Evolutionary conservation across 2,113 vertebrate species (phyloP).

Genomic region (Corydoras maculifer): DNA sequence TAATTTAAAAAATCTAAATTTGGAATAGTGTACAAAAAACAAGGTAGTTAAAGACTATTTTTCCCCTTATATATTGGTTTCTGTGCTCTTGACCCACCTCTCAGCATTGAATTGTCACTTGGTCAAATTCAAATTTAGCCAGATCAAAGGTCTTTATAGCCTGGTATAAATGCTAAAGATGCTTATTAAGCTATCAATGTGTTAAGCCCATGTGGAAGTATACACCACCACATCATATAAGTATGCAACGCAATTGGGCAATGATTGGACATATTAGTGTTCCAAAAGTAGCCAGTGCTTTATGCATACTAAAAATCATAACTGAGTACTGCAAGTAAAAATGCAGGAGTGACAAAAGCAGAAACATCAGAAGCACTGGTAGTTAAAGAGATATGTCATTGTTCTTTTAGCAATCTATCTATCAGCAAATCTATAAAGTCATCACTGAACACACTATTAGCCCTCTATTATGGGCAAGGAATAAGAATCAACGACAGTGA

Average conservation of each 20-base stretch:
- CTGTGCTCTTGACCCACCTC: background rate
- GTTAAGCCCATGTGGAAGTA: no score
- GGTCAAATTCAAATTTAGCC: background rate
- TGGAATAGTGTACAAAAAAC: background rate
- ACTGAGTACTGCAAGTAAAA: no score
- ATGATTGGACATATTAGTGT: no score
- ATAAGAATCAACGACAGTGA: background rate
- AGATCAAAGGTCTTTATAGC: background rate
- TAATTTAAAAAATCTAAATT: background rate
- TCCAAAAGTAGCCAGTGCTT: background rate
- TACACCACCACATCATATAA: no score
- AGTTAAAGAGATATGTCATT: background rate
- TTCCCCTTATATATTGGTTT: no score
- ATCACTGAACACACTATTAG: background rate
- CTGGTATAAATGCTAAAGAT: background rate
- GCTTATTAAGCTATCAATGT: background rate
- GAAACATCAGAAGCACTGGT: no score
- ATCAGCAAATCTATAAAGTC: background rate
- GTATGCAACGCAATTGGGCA: no score
- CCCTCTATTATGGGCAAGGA: background rate
- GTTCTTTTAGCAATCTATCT: no score
- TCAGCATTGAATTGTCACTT: background rate
- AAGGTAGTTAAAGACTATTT: background rate
- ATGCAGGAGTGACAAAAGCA: no score
- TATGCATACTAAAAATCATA: background rate